A percentile compares a stretch with the other conserved stretches of the same genome.
Conservation (phyloP, 2,113 vertebrate genomes). For the Hyperopisus bebe region DNA sequence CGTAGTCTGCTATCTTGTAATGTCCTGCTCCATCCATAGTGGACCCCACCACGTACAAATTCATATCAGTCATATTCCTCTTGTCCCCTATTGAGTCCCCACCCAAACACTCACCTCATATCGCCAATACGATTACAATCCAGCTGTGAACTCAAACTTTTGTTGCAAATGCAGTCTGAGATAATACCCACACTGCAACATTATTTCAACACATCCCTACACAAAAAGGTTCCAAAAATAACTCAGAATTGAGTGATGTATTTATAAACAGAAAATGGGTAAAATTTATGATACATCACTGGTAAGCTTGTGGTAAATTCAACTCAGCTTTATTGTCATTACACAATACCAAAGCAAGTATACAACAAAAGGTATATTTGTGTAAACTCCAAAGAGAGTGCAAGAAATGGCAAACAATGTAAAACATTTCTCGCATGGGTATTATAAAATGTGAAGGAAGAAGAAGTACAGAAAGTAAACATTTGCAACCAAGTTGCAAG, state of each 20-base stretch:
- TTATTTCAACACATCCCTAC: background rate
- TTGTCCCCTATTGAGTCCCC: background rate
- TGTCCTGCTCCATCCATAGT: background rate
- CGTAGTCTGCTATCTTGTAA: background rate
- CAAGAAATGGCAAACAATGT: background rate
- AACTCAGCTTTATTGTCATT: background rate
- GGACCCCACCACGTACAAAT: background rate
- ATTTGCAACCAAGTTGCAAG: background rate
- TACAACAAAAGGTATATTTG: background rate
- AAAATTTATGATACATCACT: background rate
- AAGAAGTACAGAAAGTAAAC: background rate
- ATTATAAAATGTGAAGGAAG: background rate
- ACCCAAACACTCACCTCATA: background rate
- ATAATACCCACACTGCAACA: background rate
- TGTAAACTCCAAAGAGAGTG: background rate
- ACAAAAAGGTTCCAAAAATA: background rate
- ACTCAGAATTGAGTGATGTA: background rate
- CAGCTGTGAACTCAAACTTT: background rate
- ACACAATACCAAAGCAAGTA: too few species aligned
- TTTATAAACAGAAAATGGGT: background rate
- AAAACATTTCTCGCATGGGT: background rate
- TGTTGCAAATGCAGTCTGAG: background rate
- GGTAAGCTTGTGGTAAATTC: background rate
- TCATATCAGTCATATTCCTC: background rate
- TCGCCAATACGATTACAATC: background rate